A percentile compares a stretch with the other conserved stretches of the same genome.
phyloP scores from a whole-genome alignment of 2,888 invertebrate genomes.

The Catocala fraxini region DNA sequence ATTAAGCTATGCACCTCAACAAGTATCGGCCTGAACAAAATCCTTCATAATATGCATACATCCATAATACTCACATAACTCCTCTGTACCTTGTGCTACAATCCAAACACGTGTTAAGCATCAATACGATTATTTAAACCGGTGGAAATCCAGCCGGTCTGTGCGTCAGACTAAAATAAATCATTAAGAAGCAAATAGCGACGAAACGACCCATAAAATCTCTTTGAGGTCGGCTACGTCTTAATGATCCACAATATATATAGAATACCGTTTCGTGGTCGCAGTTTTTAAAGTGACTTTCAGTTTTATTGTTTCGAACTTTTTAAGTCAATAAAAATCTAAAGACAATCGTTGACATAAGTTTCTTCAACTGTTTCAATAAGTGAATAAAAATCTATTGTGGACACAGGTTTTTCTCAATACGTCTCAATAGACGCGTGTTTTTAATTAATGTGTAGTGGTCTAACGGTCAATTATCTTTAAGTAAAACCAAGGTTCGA shows the following conservation, averaged over 20 bases:
- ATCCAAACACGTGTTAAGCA: slow-evolving; percentile 26
- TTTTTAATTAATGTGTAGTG: too few relatives aligned
- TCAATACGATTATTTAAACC: slow-evolving; percentile 33
- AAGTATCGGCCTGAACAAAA: neutral
- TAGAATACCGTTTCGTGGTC: slow-evolving; percentile 46
- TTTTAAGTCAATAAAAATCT: too few relatives aligned
- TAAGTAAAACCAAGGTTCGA: too few relatives aligned
- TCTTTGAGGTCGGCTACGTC: slow-evolving; percentile 68
- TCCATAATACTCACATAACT: neutral
- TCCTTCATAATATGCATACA: neutral
- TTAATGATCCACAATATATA: slow-evolving; percentile 61
- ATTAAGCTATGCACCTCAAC: too few relatives aligned
- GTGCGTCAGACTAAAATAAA: slow-evolving; percentile 61
- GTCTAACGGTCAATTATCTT: too few relatives aligned
- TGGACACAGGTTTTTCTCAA: too few relatives aligned
- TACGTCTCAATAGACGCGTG: too few relatives aligned
- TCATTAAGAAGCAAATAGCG: slow-evolving; percentile 60
- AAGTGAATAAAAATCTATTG: too few relatives aligned
- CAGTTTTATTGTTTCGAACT: slow-evolving; percentile 8
- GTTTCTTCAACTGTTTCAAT: too few relatives aligned
- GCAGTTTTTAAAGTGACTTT: slow-evolving; percentile 20
- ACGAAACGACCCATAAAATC: slow-evolving; percentile 72
- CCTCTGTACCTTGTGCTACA: too few relatives aligned
- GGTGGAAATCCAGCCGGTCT: slow-evolving; percentile 22
- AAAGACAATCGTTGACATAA: too few relatives aligned